Evolutionary conservation across 1,140 invertebrate genomes (phyloP).

Genomic region (Drosophila ironensis): DNA sequence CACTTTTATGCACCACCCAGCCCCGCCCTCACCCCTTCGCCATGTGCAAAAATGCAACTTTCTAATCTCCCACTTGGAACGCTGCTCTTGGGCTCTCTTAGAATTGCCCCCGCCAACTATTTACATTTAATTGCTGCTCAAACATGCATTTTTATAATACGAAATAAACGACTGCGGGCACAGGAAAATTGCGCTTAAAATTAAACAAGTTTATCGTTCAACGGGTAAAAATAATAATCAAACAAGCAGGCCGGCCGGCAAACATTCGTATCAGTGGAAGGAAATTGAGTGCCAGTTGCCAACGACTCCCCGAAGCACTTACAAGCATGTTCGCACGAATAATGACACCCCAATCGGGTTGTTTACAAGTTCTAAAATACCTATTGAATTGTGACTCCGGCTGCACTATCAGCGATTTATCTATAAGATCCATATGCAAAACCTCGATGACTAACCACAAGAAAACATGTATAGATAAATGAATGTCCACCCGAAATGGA

Average conservation of each 20-base stretch:
- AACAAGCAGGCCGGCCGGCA: conserved; percentile 34
- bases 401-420: too few relatives aligned
- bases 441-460: not conserved
- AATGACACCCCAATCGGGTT: not conserved
- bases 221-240: conserved; percentile 7
- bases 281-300: conserved; percentile 8
- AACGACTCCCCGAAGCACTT: not conserved
- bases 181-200: conserved; percentile 9
- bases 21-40: not conserved
- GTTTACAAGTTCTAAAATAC: too few relatives aligned
- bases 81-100: conserved; percentile 14
- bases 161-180: conserved; percentile 17
- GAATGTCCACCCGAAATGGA: not conserved
- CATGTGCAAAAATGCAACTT: conserved; percentile 45
- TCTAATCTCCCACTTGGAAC: conserved; percentile 49
- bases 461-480: not conserved
- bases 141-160: conserved; percentile 26
- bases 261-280: conserved; percentile 30
- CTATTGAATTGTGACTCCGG: too few relatives aligned
- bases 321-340: conserved; percentile 15
- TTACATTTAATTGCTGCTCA: conserved; percentile 10
- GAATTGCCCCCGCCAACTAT: conserved; percentile 2
- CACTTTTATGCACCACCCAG: not conserved
- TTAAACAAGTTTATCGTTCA: conserved; percentile 18
- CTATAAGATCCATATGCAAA: too few relatives aligned